Base-by-base conservation (phyloP, 2,797 vertebrate species). In the Buphagus erythrorhynchus region DNA sequence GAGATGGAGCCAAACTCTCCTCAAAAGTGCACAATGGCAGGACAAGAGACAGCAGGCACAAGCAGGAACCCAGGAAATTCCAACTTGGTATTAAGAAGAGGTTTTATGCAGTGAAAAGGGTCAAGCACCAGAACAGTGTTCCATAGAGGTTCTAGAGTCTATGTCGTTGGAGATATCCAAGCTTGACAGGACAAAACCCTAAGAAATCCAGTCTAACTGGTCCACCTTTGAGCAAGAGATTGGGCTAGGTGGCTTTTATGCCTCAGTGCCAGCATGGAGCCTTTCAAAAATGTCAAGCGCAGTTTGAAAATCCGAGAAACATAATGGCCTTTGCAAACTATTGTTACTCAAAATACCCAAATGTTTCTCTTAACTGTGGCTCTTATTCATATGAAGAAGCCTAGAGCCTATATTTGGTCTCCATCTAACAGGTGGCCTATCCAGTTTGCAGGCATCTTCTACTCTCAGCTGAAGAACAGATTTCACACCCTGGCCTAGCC, bases 1-100 rank as follows among this genome's bases (percentile, higher is more conserved):
- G 61, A 87, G 36, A 45, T 4, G 45, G 24, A 73, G 52, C 29
- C 73, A 79, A 79, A 63, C 28, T 77, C 48, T 65, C 42, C 42
- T 75, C 0, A 0, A 58, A 77, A 76, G 48, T 3, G 6, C 2
- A 1, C 0, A 1, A 10, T 55, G 22, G 36, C 36, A 66, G 58
- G 77, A 25, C 2, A 2, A 89, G 54, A 75, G 25, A 58, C 49
- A 91, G 63, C 16, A 58, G 35, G 36, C 1, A 0, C 54, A 57
- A 79, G 16, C 6, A 4, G 11, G 45, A 67, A 17, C 45, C 19
- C 35, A 20, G 42, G 65, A 84, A 88, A 83, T 57, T 71, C 79
- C 29, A 52, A 25, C 33, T 40, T 1, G 1, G 8, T 18, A 36
- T 54, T 71, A 46, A 26, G 38, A 46, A 62, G 71, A 65, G 5